Evolutionary conservation across 2,888 invertebrate species (phyloP).

Genomic region (Meteorus colon): DNA sequence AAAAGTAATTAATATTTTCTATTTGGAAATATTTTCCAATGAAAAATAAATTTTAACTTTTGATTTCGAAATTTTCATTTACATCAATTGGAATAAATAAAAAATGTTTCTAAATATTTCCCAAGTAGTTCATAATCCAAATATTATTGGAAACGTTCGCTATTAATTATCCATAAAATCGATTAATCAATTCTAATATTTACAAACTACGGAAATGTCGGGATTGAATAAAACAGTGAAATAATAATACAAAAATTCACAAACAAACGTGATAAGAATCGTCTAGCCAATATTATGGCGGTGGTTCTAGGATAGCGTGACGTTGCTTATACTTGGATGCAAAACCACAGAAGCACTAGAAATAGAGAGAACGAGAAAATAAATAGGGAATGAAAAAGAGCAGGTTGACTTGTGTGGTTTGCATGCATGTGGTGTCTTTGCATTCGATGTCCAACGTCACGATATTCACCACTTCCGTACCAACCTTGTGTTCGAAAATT

Average conservation of each 20-base stretch:
- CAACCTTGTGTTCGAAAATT: slow-evolving; percentile 7
- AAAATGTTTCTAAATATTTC: too few species aligned
- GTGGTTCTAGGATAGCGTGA: slow-evolving; percentile 39
- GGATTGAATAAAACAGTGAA: background rate
- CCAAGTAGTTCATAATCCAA: too few species aligned
- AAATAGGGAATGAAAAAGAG: background rate
- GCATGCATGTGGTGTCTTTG: slow-evolving; percentile 24
- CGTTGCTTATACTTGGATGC: slow-evolving; percentile 34
- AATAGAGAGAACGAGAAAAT: background rate
- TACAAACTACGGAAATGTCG: background rate
- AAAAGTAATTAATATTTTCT: too few species aligned
- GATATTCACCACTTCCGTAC: slow-evolving; percentile 25
- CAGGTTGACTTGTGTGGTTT: slow-evolving; percentile 30
- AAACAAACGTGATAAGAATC: slow-evolving; percentile 42
- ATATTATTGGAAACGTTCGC: too few species aligned
- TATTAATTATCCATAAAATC: too few species aligned
- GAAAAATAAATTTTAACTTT: too few species aligned
- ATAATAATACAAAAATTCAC: slow-evolving; percentile 21
- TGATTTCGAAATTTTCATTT: too few species aligned
- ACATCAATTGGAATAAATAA: too few species aligned
- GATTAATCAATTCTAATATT: too few species aligned
- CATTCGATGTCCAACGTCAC: slow-evolving; percentile 12
- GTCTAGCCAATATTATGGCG: slow-evolving; percentile 43
- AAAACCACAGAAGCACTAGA: slow-evolving; percentile 33
- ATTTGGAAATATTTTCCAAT: too few species aligned